Base-by-base conservation (phyloP, 2,888 invertebrate genomes). In the Cephus pygmeus region DNA sequence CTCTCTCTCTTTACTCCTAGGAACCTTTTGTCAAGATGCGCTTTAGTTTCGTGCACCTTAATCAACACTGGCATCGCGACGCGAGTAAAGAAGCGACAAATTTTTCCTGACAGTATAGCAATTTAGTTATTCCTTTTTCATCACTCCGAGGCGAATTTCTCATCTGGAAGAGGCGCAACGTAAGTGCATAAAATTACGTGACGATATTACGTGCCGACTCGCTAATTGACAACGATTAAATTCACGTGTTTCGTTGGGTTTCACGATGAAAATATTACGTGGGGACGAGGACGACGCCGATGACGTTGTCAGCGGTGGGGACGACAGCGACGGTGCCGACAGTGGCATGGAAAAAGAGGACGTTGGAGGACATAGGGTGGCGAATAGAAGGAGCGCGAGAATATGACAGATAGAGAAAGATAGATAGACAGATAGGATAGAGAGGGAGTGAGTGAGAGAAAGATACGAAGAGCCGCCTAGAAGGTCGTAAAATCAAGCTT, bases 401-500 rank as follows among this genome's bases (percentile, higher is more conserved):
- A 71, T 12, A 34, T 31, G 31, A 36, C 36, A 71, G 71, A 31
- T 0, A 30, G 11, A 69, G 31, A 33, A 11, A 69, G 40, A 40
- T 12, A 40, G 36, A 15, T 36, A 31, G n/a, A 30, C 12, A 12
- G 35, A 35, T 11, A 69, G 30, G 30, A 31, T n/a, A 69, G 12
- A 36, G 69, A 30, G 12, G 1, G 11, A 30, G 31, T 15, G 69
- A 69, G 36, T 15, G 15, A 15, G 36, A n/a, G 75, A 34, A 12
- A 30, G 76, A 34, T 30, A 15, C n/a, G 71, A 69, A 35, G 68
- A 30, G 56, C 56, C 34, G 74, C 35, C 40, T 69, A 73, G 73
- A 73, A 75, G 56, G 75, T 80, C 78, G 78, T 75, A 75, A 76
- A 73, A 79, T 79, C 79, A 34, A 71, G 71, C 71, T 71, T 71